Percentiles rank a stretch among this genome's conserved stretches.
Evolutionary conservation across 2,113 vertebrate genomes (phyloP).

Genomic region (Perca fluviatilis): DNA sequence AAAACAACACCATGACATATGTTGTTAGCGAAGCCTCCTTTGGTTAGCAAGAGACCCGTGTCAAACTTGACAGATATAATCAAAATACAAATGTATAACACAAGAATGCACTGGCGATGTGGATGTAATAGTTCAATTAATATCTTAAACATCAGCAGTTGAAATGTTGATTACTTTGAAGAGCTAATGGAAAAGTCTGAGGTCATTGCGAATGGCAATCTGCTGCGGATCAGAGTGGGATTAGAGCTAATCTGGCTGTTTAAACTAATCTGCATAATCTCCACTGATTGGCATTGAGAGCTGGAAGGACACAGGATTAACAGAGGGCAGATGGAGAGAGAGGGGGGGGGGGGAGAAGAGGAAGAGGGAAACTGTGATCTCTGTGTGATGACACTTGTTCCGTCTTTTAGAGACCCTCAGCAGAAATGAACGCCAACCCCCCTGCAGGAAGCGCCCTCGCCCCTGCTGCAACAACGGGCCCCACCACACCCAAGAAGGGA

Average conservation of each 20-base stretch:
- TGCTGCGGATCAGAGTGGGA: slow-evolving; percentile 51
- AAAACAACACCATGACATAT: not conserved
- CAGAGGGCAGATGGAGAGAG: slow-evolving; percentile 11
- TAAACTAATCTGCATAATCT: slow-evolving; percentile 72
- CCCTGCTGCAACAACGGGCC: slow-evolving; percentile 72
- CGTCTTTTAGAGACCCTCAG: slow-evolving; percentile 47
- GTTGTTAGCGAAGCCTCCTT: no score
- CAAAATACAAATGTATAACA: no score
- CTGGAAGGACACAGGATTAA: slow-evolving; percentile 60
- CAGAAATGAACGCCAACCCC: slow-evolving; percentile 83
- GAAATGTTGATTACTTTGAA: not conserved
- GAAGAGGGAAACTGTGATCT: not conserved
- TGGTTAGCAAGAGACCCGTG: not conserved
- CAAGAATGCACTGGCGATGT: no score
- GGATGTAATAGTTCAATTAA: no score
- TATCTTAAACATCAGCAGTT: not conserved
- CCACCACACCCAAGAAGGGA: slow-evolving; percentile 94
- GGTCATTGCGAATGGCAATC: slow-evolving; percentile 26
- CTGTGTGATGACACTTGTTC: not conserved
- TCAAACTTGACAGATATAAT: no score
- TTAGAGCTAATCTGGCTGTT: slow-evolving; percentile 75
- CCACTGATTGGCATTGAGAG: slow-evolving; percentile 55
- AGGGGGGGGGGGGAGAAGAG: not conserved
- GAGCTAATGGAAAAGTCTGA: not conserved
- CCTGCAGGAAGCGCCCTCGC: slow-evolving; percentile 86